These are phyloP conservation scores for Hybognathus amarus DNA, from an alignment of 2,797 vertebrate species.

Conservation along the genomic window DNA sequence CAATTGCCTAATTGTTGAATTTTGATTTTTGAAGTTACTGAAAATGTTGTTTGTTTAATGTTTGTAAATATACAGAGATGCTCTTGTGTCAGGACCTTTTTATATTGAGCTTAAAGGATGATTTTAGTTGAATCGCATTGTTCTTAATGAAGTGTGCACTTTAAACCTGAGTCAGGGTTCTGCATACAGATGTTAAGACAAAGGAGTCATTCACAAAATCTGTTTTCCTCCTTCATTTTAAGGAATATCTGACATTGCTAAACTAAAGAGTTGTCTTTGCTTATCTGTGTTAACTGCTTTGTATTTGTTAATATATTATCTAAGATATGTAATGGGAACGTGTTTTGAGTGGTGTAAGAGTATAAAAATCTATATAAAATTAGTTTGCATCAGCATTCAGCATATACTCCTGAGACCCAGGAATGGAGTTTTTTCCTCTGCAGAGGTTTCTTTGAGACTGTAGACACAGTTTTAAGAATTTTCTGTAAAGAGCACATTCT, in stretches of 20 bases:
- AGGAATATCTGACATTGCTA: neutral
- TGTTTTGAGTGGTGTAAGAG: neutral
- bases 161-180: slow-evolving; percentile 59
- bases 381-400: neutral
- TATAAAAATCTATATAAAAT: neutral
- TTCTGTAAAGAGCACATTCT: neutral
- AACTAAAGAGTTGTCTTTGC: neutral
- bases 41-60: neutral
- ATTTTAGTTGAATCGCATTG: neutral
- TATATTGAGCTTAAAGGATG: neutral
- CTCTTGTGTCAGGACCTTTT: slow-evolving; percentile 10
- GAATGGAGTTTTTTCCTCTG: no score
- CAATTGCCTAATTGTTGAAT: neutral
- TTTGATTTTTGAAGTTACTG: neutral
- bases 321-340: neutral
- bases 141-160: slow-evolving; percentile 65
- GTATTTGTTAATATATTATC: neutral
- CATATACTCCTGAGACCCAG: neutral
- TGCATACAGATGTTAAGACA: slow-evolving; percentile 58
- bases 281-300: neutral
- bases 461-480: no score
- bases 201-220: neutral
- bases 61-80: neutral
- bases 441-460: no score
- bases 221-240: neutral